phyloP scores from a whole-genome alignment of 64 coral and sea anemone species.

The Pachyseris speciosa region DNA sequence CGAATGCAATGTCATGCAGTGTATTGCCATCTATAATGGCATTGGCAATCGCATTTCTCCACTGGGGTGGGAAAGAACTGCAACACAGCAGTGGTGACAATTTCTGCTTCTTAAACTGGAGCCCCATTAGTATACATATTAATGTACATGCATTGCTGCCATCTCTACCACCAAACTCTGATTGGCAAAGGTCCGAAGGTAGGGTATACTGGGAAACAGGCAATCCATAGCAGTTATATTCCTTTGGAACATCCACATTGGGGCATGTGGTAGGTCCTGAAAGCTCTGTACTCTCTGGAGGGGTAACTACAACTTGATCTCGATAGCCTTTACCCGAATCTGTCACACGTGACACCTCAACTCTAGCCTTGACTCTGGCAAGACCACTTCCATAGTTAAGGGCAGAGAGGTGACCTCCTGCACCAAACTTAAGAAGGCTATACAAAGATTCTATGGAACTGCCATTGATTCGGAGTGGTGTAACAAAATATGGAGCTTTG shows the following conservation, averaged over 20 bases:
- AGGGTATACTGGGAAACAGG: not conserved
- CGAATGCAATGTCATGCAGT: not conserved
- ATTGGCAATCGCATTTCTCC: constrained; percentile 10
- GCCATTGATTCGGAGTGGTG: constrained; percentile 36
- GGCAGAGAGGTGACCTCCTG: not conserved
- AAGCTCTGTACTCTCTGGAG: not conserved
- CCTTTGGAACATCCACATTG: not conserved
- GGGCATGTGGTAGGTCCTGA: not conserved
- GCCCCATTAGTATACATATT: not conserved
- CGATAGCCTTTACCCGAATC: constrained; percentile 4
- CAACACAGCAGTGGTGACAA: not conserved
- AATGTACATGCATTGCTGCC: constrained; percentile 12
- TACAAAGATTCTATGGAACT: constrained; percentile 37
- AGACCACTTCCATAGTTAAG: constrained; percentile 30
- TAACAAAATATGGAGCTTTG: not conserved
- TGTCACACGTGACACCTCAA: not conserved
- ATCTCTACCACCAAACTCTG: not conserved
- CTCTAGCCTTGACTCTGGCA: not conserved
- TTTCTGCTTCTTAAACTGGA: not conserved
- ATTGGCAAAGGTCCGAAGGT: not conserved
- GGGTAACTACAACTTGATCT: not conserved
- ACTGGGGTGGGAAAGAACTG: not conserved
- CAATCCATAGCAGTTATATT: not conserved
- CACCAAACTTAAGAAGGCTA: constrained; percentile 21
- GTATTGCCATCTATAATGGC: not conserved